Conservation (phyloP, 2,797 vertebrate species). For the Octomys mimax region DNA sequence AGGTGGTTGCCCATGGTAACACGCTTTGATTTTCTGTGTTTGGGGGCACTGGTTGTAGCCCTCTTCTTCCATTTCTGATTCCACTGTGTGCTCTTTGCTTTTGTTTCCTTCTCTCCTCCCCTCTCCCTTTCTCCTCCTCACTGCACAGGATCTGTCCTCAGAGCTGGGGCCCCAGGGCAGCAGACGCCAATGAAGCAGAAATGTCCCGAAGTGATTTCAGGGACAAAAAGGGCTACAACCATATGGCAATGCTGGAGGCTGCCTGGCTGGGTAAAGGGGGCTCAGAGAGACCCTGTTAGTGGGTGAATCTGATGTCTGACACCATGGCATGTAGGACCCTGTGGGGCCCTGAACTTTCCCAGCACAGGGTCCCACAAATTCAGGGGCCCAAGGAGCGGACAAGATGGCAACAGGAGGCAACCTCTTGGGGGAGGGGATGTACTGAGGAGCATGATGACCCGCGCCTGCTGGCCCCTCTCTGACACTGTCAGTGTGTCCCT, state of each 20-base stretch:
- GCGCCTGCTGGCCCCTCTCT: not conserved
- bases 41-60: not conserved
- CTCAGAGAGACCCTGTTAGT: too few species aligned
- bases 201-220: not conserved
- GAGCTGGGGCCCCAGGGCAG: not conserved
- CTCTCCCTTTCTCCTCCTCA: not conserved
- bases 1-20: not conserved
- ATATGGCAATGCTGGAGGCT: not conserved
- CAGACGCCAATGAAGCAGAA: not conserved
- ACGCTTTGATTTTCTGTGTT: not conserved
- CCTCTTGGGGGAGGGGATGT: not conserved
- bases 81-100: not conserved
- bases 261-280: not conserved
- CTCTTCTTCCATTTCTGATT: not conserved
- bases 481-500: not conserved
- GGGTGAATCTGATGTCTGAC: not conserved
- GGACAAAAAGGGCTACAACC: not conserved
- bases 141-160: not conserved
- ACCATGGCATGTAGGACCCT: not conserved
- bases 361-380: not conserved
- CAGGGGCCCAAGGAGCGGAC: not conserved
- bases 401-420: not conserved
- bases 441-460: not conserved
- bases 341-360: not conserved
- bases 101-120: too few species aligned